phyloP scores from a whole-genome alignment of 1,140 invertebrate genomes.

The Tetraneura akinire region DNA sequence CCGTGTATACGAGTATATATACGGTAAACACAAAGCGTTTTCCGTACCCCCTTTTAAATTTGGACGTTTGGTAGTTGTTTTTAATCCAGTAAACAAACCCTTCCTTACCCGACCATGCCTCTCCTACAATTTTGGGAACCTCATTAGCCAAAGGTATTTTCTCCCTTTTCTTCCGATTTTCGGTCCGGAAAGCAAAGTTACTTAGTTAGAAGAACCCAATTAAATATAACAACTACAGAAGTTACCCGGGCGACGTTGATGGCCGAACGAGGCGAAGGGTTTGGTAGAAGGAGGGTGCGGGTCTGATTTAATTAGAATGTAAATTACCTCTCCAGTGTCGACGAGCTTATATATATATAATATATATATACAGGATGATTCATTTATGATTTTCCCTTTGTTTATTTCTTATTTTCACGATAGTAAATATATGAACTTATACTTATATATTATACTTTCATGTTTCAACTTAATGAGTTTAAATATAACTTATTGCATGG shows the following conservation, averaged over 20 bases:
- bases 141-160: constrained; percentile 40
- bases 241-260: constrained; percentile 49
- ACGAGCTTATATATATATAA: constrained; percentile 28
- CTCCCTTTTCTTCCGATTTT: constrained; percentile 34
- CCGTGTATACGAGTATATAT: neutral
- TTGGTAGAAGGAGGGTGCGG: neutral
- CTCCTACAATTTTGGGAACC: constrained; percentile 13
- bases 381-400: neutral
- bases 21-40: neutral
- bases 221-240: constrained; percentile 50
- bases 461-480: too few relatives aligned
- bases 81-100: constrained; percentile 34
- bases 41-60: neutral
- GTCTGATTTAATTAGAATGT: constrained; percentile 52
- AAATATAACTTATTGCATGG: too few relatives aligned
- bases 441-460: neutral
- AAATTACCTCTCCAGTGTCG: constrained; percentile 42
- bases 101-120: neutral
- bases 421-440: neutral
- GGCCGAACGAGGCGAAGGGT: neutral
- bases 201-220: constrained; percentile 49
- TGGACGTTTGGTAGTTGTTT: constrained; percentile 5
- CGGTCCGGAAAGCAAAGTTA: constrained; percentile 40
- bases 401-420: neutral
- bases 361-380: constrained; percentile 17